Evolutionary conservation across 2,113 vertebrate genomes (phyloP), one percentile per base, ranked within the genome.

Genomic region (Coptodon rendalli): DNA sequence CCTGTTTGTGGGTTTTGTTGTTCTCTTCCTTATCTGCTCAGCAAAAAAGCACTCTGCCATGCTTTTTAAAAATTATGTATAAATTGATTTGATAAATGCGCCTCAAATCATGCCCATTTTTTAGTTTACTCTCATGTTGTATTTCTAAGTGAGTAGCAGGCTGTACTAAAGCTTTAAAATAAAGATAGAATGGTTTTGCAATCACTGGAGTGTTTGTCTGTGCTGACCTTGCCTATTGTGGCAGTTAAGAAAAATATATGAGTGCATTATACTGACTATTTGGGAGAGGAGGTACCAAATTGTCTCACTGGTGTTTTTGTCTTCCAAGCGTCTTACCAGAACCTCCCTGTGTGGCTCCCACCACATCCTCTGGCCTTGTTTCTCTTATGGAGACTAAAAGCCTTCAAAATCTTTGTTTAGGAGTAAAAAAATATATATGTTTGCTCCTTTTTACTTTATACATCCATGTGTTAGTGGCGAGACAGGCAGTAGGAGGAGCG

Each of bases 181-280:
- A 3, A 12, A 43, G 40, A 88, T 4, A 54, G 19, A 71, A n/a
- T 83, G 31, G 27, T 43, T 89, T 52, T 71, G 45, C 45, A 43
- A 63, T 86, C n/a, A 48, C 43, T 78, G 59, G 48, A 83, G 63
- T 73, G 76, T 71, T 43, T 7, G 17, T 54, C 54, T 76, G 73
- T 31, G 71, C 82, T 81, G 86, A 86, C 81, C 82, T 86, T n/a
- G 22, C 86, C 90, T 84, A 89, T 86, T 90, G 90, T 73, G 53
- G 19, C 19, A 19, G 54, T n/a, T 61, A 31, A 6, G 54, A 50
- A 19, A 50, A 11, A 8, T 57, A 13, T 13, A 17, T 10, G 6
- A 6, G 45, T 66, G 6, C 54, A n/a, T 68, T 3, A 84, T 84
- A 56, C 22, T 54, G 83, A 54, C 82, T 73, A 9, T 81, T 76